Evolutionary conservation across 1,140 invertebrate genomes (phyloP).

Genomic region (Drosophila eugracilis): DNA sequence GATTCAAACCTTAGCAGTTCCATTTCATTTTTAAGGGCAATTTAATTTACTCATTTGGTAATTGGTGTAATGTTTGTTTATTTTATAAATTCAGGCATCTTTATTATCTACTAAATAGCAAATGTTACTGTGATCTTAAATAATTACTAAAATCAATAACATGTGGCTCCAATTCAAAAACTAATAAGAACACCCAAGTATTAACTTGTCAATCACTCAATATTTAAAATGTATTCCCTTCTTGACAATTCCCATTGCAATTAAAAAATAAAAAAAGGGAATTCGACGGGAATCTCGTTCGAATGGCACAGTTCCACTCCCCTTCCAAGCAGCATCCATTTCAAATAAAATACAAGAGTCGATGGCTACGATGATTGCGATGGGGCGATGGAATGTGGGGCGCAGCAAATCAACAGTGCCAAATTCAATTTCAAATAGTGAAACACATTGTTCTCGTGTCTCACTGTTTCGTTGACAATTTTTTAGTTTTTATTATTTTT

Average conservation of each 20-base stretch:
- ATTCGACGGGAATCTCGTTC: conserved; percentile 3
- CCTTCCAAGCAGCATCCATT: conserved; percentile 29
- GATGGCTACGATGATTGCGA: conserved; percentile 1
- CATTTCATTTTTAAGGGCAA: no score
- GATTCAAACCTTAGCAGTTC: no score
- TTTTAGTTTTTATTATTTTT: conserved; percentile 53
- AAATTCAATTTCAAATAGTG: conserved; percentile 78
- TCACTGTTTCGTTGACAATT: conserved; percentile 67
- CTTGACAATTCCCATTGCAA: not conserved
- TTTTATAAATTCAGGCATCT: no score
- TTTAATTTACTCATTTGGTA: no score
- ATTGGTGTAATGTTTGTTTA: no score
- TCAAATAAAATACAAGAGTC: conserved; percentile 36
- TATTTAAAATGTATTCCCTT: not conserved
- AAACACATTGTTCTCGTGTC: conserved; percentile 70
- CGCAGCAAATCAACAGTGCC: conserved; percentile 59
- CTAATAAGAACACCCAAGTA: no score
- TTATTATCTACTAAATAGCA: no score
- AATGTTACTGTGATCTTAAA: no score
- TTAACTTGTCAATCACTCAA: not conserved
- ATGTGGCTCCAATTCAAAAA: no score
- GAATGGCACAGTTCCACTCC: conserved; percentile 5
- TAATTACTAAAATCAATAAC: no score
- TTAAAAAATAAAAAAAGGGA: not conserved
- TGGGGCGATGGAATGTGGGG: conserved; percentile 6